These are phyloP conservation scores for Priocnemis perturbator DNA, from an alignment of 2,888 invertebrate species.

Conservation along the genomic window DNA sequence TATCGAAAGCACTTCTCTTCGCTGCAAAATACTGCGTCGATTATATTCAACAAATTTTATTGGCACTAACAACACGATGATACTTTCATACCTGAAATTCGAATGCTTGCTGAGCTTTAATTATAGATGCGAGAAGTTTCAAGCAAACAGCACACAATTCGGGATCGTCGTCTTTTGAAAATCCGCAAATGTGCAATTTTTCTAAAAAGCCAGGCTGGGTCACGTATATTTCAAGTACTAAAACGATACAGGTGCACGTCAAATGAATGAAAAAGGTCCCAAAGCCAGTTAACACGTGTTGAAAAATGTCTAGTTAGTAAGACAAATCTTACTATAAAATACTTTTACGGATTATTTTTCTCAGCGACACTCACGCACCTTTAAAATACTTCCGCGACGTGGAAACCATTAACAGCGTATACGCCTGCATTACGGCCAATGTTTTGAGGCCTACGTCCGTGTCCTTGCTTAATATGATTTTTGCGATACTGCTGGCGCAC, in stretches of 20 bases:
- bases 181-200: constrained; percentile 35
- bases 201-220: constrained; percentile 31
- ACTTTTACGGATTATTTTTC: too few relatives aligned
- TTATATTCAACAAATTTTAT: neutral
- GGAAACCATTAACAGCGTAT: constrained; percentile 39
- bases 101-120: constrained; percentile 31
- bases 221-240: constrained; percentile 48
- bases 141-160: constrained; percentile 43
- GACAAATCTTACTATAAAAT: too few relatives aligned
- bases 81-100: constrained; percentile 31
- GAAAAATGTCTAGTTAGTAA: too few relatives aligned
- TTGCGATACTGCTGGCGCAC: constrained; percentile 35
- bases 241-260: neutral
- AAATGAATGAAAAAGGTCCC: neutral
- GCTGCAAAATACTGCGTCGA: constrained; percentile 37
- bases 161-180: constrained; percentile 32
- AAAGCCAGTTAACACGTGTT: too few relatives aligned
- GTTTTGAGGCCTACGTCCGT: constrained; percentile 37
- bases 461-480: constrained; percentile 40
- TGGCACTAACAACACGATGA: neutral
- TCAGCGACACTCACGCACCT: constrained; percentile 38
- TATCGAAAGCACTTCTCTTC: constrained; percentile 36
- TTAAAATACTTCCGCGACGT: constrained; percentile 26
- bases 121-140: constrained; percentile 46
- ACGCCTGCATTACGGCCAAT: constrained; percentile 42